Base-by-base conservation (phyloP, 2,797 vertebrate genomes). In the Gymnopithys bicolor region DNA sequence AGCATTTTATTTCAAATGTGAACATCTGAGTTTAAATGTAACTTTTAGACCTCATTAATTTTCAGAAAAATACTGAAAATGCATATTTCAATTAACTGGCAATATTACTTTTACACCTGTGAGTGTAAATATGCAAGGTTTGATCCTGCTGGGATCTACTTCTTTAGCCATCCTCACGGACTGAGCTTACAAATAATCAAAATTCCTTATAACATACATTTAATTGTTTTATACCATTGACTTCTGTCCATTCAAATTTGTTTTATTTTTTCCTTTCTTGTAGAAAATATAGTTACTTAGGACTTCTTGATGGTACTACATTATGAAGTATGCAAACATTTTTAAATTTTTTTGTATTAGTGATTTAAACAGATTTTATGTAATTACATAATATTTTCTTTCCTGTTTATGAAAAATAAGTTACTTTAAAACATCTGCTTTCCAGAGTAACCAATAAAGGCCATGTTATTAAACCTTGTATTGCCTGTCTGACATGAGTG, bases 101-200 rank as follows among this genome's bases (percentile, higher is more conserved):
- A 76, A 84, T 94, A 84, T 73, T 83, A 60, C 27, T 89, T 92
- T 96, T 96, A 94, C 78, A 93, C 78, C 27, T 77, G 11, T 66
- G 67, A 89, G 86, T 96, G 80, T 94, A 86, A 95, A 93, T 93
- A 39, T 73, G 48, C 67, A 90, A 75, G n/a, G 74, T 76, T 94
- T 84, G 94, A 95, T 96, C 95, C 93, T 95, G 78, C 90, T 93
- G 75, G 93, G 87, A 94, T 95, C 90, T 90, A 13, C 76, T 91
- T 91, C 76, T 92, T 84, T 63, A 93, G 82, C 63, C 73, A 89
- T 90, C 64, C 35, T 91, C 82, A 86, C 75, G 55, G 85, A 95
- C 66, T 90, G 67, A 89, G 51, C 60, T 89, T 63, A 87, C 41
- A 60, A 86, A 68, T 75, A 24, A 45, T 33, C 37, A 79, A 55